phyloP scores from a whole-genome alignment of 1,140 invertebrate species.

The Pantala flavescens region DNA sequence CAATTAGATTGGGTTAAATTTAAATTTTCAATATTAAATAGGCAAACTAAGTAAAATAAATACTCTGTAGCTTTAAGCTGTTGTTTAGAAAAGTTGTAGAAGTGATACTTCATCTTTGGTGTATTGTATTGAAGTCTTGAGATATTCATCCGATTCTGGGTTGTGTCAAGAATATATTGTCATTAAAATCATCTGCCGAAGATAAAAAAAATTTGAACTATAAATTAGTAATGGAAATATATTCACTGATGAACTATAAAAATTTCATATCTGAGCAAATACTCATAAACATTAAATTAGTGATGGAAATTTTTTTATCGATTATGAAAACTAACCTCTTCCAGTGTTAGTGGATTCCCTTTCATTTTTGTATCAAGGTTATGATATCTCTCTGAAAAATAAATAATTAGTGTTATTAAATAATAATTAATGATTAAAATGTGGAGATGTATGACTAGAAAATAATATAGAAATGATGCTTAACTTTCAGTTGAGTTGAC shows the following conservation, averaged over 20 bases:
- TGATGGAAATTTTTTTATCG: too few relatives aligned
- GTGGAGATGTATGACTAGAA: too few relatives aligned
- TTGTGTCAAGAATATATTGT: conserved; percentile 21
- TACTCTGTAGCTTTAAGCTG: background rate
- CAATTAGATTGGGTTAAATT: too few relatives aligned
- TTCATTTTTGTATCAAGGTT: conserved; percentile 62
- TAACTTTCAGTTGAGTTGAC: too few relatives aligned
- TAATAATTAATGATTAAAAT: too few relatives aligned
- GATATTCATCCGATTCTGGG: background rate
- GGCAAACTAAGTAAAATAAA: background rate
- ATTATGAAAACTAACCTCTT: conserved; percentile 45
- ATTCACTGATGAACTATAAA: too few relatives aligned
- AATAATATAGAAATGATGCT: too few relatives aligned
- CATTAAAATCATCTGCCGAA: conserved; percentile 23
- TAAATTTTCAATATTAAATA: too few relatives aligned
- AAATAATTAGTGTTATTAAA: conserved; percentile 1
- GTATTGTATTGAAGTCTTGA: background rate
- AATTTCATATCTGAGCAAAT: too few relatives aligned
- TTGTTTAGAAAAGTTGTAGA: background rate
- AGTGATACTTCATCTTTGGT: background rate
- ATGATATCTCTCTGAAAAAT: conserved; percentile 52
- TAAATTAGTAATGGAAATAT: too few relatives aligned
- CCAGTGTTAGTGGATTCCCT: conserved; percentile 57
- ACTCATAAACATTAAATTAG: too few relatives aligned
- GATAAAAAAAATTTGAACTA: too few relatives aligned